These are phyloP conservation scores for Lasioglossum malachurum DNA, from an alignment of 2,888 invertebrate species.

Conservation along the genomic window DNA sequence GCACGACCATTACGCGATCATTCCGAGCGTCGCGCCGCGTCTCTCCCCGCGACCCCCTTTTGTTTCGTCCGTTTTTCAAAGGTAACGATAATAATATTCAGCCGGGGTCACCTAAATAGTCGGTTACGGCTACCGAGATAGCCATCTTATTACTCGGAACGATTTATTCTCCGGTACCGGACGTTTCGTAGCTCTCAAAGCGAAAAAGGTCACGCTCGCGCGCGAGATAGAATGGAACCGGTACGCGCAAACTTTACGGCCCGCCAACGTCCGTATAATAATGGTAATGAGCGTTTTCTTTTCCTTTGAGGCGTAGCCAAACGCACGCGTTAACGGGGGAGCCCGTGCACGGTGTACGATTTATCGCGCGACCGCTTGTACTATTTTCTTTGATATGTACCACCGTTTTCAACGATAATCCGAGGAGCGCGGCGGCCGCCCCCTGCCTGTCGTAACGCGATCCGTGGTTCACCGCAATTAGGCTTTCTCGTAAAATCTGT, in stretches of 20 bases:
- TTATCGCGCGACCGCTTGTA: not conserved
- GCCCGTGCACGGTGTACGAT: not conserved
- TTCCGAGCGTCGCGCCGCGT: constrained; percentile 8
- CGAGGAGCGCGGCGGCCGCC: not conserved
- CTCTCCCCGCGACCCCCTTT: not conserved
- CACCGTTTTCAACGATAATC: not conserved
- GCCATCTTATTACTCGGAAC: constrained; percentile 43
- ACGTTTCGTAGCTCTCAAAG: constrained; percentile 27
- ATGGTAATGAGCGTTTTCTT: constrained; percentile 49
- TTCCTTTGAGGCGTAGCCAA: not conserved
- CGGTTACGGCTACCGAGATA: constrained; percentile 52
- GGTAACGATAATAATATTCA: constrained; percentile 51
- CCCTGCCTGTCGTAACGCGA: not conserved
- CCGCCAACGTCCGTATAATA: constrained; percentile 51
- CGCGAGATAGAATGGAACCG: constrained; percentile 3
- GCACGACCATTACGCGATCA: constrained; percentile 32
- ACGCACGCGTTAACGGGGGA: not conserved
- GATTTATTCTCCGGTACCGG: constrained; percentile 49
- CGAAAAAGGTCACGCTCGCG: constrained; percentile 40
- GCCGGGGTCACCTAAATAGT: constrained; percentile 42
- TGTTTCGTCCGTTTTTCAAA: constrained; percentile 30
- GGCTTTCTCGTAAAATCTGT: constrained; percentile 8
- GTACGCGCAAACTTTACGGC: constrained; percentile 28
- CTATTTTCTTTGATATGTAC: constrained; percentile 4
- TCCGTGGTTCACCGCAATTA: not conserved